These are phyloP conservation scores for Eumerus sabulonum DNA, from an alignment of 2,888 invertebrate genomes.

Conservation along the genomic window DNA sequence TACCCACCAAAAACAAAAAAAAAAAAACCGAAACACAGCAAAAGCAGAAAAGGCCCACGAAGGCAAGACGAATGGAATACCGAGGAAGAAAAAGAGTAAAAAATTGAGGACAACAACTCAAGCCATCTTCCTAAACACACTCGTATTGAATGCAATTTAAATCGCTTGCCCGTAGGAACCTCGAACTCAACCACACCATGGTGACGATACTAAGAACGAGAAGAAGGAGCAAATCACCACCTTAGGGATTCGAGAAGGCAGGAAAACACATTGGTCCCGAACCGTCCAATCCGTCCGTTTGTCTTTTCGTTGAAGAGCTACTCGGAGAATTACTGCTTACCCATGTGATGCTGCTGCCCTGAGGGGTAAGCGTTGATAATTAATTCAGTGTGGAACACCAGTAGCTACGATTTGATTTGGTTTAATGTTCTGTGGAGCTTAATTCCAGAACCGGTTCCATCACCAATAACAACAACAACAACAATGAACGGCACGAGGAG, in stretches of 20 bases:
- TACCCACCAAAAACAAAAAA: slow-evolving; percentile 5
- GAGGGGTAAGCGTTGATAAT: slow-evolving; percentile 67
- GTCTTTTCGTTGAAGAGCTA: no score
- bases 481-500: neutral
- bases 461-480: slow-evolving; percentile 17
- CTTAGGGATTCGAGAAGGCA: slow-evolving; percentile 42
- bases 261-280: slow-evolving; percentile 26
- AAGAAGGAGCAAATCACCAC: slow-evolving; percentile 32
- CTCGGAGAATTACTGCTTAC: slow-evolving; percentile 45
- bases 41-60: no score
- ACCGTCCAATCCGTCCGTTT: slow-evolving; percentile 2
- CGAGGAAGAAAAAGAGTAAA: no score
- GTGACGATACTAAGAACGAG: neutral
- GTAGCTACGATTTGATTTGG: slow-evolving; percentile 71
- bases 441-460: slow-evolving; percentile 68
- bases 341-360: slow-evolving; percentile 44
- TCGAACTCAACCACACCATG: neutral
- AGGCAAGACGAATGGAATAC: no score
- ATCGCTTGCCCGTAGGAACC: slow-evolving; percentile 28
- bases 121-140: no score
- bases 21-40: no score
- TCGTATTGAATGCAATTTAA: slow-evolving; percentile 44
- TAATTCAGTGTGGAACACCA: slow-evolving; percentile 71
- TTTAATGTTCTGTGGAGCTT: slow-evolving; percentile 70
- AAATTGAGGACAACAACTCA: no score